Evolutionary conservation across 2,888 invertebrate genomes (phyloP).

Genomic region (Lycaena phlaeas): DNA sequence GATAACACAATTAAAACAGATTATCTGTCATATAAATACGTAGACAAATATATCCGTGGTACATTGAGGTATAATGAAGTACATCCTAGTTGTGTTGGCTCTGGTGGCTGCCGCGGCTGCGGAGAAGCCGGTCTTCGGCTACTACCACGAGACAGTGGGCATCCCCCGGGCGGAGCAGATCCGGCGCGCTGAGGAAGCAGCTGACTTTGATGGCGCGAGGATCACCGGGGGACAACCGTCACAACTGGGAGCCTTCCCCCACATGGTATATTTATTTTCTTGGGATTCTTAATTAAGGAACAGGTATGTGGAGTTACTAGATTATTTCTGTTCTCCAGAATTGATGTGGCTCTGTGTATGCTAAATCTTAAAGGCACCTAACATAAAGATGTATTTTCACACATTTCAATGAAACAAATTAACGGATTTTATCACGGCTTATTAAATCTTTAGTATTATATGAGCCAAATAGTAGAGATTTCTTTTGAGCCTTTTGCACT

Average conservation of each 20-base stretch:
- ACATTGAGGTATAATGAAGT: neutral
- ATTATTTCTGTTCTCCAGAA: too few relatives aligned
- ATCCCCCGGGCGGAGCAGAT: slow-evolving; percentile 2
- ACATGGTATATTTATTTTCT: neutral
- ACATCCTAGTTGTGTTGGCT: neutral
- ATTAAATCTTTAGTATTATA: too few relatives aligned
- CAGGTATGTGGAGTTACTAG: too few relatives aligned
- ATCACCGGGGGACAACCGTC: neutral
- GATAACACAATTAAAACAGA: too few relatives aligned
- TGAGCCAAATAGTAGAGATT: too few relatives aligned
- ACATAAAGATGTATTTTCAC: too few relatives aligned
- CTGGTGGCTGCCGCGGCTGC: neutral
- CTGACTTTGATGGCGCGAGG: neutral
- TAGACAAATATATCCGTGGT: neutral
- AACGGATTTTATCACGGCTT: too few relatives aligned
- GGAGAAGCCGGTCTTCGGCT: neutral
- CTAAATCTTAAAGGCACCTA: too few relatives aligned
- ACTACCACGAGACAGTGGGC: slow-evolving; percentile 1
- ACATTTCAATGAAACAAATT: too few relatives aligned
- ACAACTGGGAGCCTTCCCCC: neutral
- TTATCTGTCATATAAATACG: neutral
- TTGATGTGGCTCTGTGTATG: too few relatives aligned
- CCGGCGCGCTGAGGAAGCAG: neutral
- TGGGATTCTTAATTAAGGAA: too few relatives aligned
- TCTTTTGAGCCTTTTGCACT: too few relatives aligned